These are phyloP conservation scores for Rhynchotus rufescens DNA, from an alignment of 2,797 vertebrate genomes.

Conservation along the genomic window DNA sequence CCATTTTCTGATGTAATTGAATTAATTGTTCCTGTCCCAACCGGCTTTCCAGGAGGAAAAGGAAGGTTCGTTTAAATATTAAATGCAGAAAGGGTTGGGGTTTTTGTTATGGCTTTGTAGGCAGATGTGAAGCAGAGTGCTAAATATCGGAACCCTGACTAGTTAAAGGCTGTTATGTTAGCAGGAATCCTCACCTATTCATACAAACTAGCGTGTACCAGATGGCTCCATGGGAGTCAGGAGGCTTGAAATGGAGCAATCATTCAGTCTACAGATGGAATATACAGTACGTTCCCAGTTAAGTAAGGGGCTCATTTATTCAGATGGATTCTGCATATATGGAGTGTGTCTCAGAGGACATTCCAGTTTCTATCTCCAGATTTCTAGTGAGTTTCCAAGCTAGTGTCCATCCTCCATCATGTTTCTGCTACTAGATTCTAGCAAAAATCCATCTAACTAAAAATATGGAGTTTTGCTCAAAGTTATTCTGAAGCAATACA, in stretches of 20 bases:
- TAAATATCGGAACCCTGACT: conserved; percentile 72
- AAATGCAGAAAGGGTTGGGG: conserved; percentile 5
- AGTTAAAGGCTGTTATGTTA: conserved; percentile 71
- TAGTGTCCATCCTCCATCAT: conserved; percentile 13
- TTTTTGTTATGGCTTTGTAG: conserved; percentile 63
- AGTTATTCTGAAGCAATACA: background rate
- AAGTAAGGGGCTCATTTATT: conserved; percentile 81
- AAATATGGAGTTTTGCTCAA: background rate
- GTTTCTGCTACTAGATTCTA: conserved; percentile 34
- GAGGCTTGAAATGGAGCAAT: conserved; percentile 82
- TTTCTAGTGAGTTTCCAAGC: conserved; percentile 64
- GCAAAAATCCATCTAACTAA: background rate
- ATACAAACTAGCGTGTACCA: conserved; percentile 66
- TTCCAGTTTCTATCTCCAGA: conserved; percentile 55
- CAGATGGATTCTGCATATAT: conserved; percentile 74
- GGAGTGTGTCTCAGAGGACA: conserved; percentile 70
- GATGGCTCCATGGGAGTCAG: conserved; percentile 80
- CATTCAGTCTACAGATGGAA: conserved; percentile 80
- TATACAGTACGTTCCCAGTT: conserved; percentile 74
- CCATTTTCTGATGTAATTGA: conserved; percentile 53
- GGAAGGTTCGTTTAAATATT: conserved; percentile 66
- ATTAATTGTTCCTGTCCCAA: conserved; percentile 63
- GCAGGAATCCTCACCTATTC: conserved; percentile 77
- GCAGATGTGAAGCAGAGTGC: conserved; percentile 72
- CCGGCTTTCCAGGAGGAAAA: conserved; percentile 59